A percentile compares a stretch with the other conserved stretches of the same genome.
Evolutionary conservation across 2,888 invertebrate genomes (phyloP).

Genomic region (Cephus rjabovi): DNA sequence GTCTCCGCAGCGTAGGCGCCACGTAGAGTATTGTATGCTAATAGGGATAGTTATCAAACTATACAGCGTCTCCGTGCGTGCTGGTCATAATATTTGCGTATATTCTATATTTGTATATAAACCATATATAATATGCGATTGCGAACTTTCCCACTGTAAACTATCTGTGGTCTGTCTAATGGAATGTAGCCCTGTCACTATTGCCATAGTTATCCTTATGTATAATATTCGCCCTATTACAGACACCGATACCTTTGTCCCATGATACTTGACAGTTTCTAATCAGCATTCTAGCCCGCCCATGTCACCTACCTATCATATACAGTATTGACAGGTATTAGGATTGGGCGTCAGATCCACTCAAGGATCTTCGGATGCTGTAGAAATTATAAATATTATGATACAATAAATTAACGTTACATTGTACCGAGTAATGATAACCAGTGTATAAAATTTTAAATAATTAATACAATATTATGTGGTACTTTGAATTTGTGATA

Average conservation of each 20-base stretch:
- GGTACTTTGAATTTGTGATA: background rate
- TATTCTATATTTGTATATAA: slow-evolving; percentile 2
- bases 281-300: background rate
- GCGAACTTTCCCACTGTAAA: slow-evolving; percentile 17
- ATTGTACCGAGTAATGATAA: background rate
- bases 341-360: background rate
- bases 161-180: slow-evolving; percentile 12
- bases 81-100: background rate
- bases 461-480: background rate
- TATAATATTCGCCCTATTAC: background rate
- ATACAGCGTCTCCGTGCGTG: background rate
- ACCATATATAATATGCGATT: slow-evolving; percentile 25
- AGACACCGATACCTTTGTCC: background rate
- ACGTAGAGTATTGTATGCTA: slow-evolving; percentile 40
- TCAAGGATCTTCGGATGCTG: background rate
- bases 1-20: slow-evolving; percentile 29
- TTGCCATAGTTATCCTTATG: background rate
- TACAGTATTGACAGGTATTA: background rate
- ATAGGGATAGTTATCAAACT: slow-evolving; percentile 16
- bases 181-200: slow-evolving; percentile 14
- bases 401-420: background rate
- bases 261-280: background rate
- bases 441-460: background rate
- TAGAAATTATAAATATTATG: background rate
- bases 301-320: background rate